phyloP scores from a whole-genome alignment of 1,140 invertebrate species.

The Antheraea mylitta region DNA sequence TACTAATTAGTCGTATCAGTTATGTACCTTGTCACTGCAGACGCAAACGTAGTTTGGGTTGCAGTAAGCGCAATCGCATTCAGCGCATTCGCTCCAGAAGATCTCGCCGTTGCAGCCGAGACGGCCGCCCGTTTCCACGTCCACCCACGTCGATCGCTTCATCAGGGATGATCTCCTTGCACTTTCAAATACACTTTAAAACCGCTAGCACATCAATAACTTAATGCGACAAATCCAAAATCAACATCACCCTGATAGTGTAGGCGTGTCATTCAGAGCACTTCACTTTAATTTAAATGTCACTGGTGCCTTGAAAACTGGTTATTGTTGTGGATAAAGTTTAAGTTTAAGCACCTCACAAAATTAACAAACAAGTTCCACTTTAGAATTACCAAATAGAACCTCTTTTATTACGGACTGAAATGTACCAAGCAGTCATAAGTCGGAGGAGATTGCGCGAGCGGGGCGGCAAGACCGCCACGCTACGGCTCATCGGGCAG shows the following conservation, averaged over 20 bases:
- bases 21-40: constrained; percentile 76
- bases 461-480: constrained; percentile 68
- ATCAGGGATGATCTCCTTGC: constrained; percentile 50
- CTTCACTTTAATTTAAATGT: constrained; percentile 26
- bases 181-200: background rate
- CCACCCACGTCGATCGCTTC: constrained; percentile 78
- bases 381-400: background rate
- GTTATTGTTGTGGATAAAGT: constrained; percentile 1
- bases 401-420: background rate
- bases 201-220: constrained; percentile 10
- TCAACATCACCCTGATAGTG: constrained; percentile 36
- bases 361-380: constrained; percentile 12
- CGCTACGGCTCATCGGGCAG: constrained; percentile 72
- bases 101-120: constrained; percentile 79
- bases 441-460: constrained; percentile 37
- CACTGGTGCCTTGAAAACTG: constrained; percentile 24
- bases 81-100: constrained; percentile 77
- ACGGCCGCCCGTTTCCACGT: constrained; percentile 75
- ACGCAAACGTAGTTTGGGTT: constrained; percentile 79
- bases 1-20: constrained; percentile 5
- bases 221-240: constrained; percentile 28
- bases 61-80: constrained; percentile 77
- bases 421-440: constrained; percentile 40
- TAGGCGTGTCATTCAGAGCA: constrained; percentile 26
- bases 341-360: constrained; percentile 8